phyloP scores from a whole-genome alignment of 2,113 vertebrate genomes.

The Probosciger aterrimus region DNA sequence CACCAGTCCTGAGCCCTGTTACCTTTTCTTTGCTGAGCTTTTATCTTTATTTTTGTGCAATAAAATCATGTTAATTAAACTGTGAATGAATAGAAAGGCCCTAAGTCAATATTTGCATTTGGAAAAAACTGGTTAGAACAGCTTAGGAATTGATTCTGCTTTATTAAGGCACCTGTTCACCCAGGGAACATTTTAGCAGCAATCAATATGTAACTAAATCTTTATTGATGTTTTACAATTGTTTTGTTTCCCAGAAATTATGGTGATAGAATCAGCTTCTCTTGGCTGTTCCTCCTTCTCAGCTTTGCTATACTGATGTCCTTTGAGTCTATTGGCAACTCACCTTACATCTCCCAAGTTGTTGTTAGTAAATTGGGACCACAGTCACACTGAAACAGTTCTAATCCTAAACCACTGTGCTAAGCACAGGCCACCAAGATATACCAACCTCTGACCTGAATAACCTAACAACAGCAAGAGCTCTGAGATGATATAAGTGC shows the following conservation, averaged over 20 bases:
- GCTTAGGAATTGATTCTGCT: constrained; percentile 56
- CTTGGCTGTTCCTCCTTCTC: neutral
- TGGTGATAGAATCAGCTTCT: neutral
- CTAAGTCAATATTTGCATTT: constrained; percentile 40
- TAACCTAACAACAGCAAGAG: neutral
- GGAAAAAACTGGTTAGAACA: constrained; percentile 29
- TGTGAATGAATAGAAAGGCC: constrained; percentile 21
- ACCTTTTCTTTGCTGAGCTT: neutral
- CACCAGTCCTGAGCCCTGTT: neutral
- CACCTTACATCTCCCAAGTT: neutral
- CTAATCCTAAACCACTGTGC: neutral
- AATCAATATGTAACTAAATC: constrained; percentile 62
- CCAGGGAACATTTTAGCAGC: constrained; percentile 51
- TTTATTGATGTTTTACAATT: constrained; percentile 54
- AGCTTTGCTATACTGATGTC: neutral
- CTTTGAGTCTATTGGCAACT: neutral
- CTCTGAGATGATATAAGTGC: rapidly evolving
- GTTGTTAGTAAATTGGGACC: neutral
- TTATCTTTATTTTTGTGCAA: constrained; percentile 32
- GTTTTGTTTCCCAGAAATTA: constrained; percentile 56
- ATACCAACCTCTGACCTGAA: neutral
- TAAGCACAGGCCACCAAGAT: neutral
- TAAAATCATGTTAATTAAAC: constrained; percentile 56
- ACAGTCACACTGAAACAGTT: neutral
- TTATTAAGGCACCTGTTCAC: constrained; percentile 57